Conservation (phyloP, 2,888 invertebrate species). For the Campoplex capitator region DNA sequence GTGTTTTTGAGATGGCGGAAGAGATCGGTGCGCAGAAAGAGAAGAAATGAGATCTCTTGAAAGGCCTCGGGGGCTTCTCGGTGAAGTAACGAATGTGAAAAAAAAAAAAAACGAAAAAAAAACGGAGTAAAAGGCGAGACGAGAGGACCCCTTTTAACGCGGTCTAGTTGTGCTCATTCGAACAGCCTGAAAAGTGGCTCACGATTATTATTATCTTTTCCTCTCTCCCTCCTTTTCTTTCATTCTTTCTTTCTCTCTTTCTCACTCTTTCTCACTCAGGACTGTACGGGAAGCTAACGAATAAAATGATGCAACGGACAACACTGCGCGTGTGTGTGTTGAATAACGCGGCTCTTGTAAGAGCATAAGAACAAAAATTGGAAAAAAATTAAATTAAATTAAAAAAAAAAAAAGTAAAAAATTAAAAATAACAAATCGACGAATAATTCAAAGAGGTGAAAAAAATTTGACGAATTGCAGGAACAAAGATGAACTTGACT, state of each 20-base stretch:
- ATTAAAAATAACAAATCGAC: not conserved
- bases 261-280: not conserved
- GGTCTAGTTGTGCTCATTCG: slow-evolving; percentile 74
- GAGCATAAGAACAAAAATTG: not conserved
- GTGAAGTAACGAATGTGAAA: slow-evolving; percentile 38
- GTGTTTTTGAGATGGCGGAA: slow-evolving; percentile 34
- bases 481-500: not conserved
- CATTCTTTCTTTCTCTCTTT: slow-evolving; percentile 1
- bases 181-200: slow-evolving; percentile 65
- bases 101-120: slow-evolving; percentile 19
- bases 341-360: slow-evolving; percentile 1
- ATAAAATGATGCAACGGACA: slow-evolving; percentile 31
- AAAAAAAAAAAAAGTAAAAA: slow-evolving; percentile 23
- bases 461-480: not conserved
- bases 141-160: slow-evolving; percentile 67
- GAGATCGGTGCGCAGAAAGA: slow-evolving; percentile 31
- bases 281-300: not conserved
- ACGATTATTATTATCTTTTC: slow-evolving; percentile 64
- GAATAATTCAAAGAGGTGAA: not conserved
- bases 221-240: slow-evolving; percentile 16
- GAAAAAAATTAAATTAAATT: not conserved
- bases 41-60: slow-evolving; percentile 50
- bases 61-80: slow-evolving; percentile 33
- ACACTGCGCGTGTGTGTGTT: not conserved
- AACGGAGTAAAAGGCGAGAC: slow-evolving; percentile 57